phyloP scores from a whole-genome alignment of 2,797 vertebrate species.

The Dermochelys coriacea region DNA sequence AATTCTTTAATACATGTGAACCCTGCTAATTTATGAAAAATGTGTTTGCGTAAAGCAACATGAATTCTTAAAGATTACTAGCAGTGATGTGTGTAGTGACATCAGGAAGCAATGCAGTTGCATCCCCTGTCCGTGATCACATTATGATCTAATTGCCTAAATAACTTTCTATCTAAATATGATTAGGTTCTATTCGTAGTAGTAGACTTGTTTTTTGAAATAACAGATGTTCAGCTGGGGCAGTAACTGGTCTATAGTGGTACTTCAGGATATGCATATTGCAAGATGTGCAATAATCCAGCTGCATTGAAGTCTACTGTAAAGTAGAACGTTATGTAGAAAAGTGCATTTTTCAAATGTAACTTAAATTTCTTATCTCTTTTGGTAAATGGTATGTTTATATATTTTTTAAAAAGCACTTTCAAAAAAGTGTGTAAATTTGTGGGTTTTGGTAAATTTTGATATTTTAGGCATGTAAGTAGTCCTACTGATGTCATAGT shows the following conservation, averaged over 20 bases:
- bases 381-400: neutral
- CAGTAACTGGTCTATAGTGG: neutral
- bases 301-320: neutral
- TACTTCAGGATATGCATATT: neutral
- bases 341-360: neutral
- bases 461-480: neutral
- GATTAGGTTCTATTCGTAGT: neutral
- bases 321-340: neutral
- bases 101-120: neutral
- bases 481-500: neutral
- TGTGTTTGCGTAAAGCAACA: conserved; percentile 8
- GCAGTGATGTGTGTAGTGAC: conserved; percentile 15
- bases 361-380: neutral
- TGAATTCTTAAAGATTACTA: conserved; percentile 13
- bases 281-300: neutral
- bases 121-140: neutral
- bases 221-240: neutral
- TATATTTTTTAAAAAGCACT: neutral
- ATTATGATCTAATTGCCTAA: neutral
- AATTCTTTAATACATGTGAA: neutral
- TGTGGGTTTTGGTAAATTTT: neutral
- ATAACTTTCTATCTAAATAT: neutral
- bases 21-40: neutral
- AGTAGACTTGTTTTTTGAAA: neutral
- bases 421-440: neutral